These are phyloP conservation scores for Lasioglossum marginatum DNA, from an alignment of 2,888 invertebrate species.

Conservation along the genomic window DNA sequence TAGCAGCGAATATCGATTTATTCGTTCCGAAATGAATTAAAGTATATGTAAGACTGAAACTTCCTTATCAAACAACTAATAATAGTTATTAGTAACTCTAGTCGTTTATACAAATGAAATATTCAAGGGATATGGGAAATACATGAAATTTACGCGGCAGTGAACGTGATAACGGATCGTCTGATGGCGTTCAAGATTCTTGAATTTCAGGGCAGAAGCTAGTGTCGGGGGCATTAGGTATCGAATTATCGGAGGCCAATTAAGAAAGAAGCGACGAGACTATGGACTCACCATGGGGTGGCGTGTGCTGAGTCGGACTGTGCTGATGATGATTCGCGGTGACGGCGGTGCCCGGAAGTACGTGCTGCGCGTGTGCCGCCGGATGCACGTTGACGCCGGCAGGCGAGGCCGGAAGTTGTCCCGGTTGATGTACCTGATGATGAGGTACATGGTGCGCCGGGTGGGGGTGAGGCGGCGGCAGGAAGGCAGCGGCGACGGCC, in stretches of 20 bases:
- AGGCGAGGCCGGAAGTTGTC: constrained; percentile 82
- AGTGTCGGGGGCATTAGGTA: not conserved
- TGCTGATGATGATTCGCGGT: constrained; percentile 82
- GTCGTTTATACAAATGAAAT: not conserved
- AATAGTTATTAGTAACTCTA: not conserved
- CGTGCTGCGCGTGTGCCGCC: constrained; percentile 81
- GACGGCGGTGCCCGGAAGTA: constrained; percentile 80
- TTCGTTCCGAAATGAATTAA: not conserved
- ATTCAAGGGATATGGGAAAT: not conserved
- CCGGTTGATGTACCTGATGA: constrained; percentile 84
- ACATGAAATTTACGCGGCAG: not conserved
- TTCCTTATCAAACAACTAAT: not conserved
- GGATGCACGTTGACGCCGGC: constrained; percentile 81
- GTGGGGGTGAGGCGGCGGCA: constrained; percentile 88
- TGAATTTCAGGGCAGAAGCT: not conserved
- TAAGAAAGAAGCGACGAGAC: not conserved
- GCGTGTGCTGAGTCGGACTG: constrained; percentile 82
- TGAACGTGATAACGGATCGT: not conserved
- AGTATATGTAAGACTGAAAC: not conserved
- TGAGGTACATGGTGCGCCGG: constrained; percentile 85
- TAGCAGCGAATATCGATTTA: not conserved
- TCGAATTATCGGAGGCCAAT: not conserved
- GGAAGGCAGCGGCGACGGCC: constrained; percentile 95
- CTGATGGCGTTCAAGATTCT: not conserved
- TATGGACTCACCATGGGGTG: constrained; percentile 80